Percentiles rank a stretch among this genome's conserved stretches.
These are phyloP conservation scores for Pagrus major DNA, from an alignment of 2,113 vertebrate genomes.

Conservation along the genomic window DNA sequence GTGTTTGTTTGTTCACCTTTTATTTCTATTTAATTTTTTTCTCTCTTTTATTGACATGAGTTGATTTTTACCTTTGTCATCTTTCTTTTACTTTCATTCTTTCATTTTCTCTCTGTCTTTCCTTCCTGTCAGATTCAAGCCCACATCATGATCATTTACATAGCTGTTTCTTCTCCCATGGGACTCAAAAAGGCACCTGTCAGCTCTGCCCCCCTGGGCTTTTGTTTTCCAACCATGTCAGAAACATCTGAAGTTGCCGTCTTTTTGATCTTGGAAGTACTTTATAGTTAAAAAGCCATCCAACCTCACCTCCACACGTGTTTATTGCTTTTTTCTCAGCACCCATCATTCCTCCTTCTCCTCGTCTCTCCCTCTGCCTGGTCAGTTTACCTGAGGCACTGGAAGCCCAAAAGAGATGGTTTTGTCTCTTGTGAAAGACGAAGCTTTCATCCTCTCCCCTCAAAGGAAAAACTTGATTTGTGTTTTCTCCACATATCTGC, in stretches of 20 bases:
- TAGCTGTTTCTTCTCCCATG: constrained; percentile 28
- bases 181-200: constrained; percentile 23
- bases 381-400: constrained; percentile 61
- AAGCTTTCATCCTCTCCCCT: constrained; percentile 57
- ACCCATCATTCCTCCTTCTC: constrained; percentile 6
- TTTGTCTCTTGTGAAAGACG: constrained; percentile 47
- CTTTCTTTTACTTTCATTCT: neutral
- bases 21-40: neutral
- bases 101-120: neutral
- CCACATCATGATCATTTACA: constrained; percentile 14
- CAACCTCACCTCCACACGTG: constrained; percentile 2
- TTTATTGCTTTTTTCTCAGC: constrained; percentile 40
- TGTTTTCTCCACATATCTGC: constrained; percentile 35
- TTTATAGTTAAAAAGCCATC: constrained; percentile 31
- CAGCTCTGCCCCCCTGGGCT: neutral
- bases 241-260: constrained; percentile 65
- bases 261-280: constrained; percentile 66
- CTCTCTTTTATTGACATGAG: neutral
- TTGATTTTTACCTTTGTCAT: too few relatives aligned
- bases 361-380: constrained; percentile 23
- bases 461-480: constrained; percentile 28
- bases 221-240: constrained; percentile 35
- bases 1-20: neutral
- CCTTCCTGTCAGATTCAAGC: neutral
- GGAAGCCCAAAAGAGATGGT: constrained; percentile 47